phyloP scores from a whole-genome alignment of 2,113 vertebrate genomes.

The Phalacrocorax aristotelis region DNA sequence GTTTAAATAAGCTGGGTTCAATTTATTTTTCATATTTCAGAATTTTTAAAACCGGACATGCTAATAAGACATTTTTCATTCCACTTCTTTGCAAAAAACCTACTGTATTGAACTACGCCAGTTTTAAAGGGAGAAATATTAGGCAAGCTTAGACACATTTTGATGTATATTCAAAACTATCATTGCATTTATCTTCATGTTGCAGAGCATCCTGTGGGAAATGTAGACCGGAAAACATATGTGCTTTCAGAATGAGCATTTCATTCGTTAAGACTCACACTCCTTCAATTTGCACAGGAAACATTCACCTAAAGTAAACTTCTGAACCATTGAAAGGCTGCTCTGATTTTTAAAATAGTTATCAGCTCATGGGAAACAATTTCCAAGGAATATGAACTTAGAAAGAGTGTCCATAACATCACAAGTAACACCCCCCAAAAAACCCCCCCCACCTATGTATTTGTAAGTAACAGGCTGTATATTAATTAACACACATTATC shows the following conservation, averaged over 20 bases:
- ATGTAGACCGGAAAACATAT: background rate
- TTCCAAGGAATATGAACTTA: background rate
- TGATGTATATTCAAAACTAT: background rate
- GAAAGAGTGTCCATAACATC: background rate
- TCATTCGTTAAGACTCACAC: background rate
- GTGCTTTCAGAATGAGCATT: background rate
- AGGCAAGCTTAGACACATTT: background rate
- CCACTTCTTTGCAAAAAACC: background rate
- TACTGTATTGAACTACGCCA: background rate
- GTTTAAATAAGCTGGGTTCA: background rate
- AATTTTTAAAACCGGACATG: background rate
- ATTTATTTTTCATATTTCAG: background rate
- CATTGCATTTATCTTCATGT: background rate
- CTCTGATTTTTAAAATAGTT: background rate
- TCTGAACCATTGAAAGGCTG: background rate
- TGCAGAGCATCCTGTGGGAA: background rate
- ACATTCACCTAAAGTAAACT: background rate
- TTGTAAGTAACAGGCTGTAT: background rate
- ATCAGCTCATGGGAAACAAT: background rate
- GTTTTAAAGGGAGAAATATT: background rate
- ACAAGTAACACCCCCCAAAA: background rate
- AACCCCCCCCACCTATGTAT: rapidly evolving
- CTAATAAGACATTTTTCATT: background rate
- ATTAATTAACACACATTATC: background rate
- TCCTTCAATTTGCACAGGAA: background rate